Base-by-base conservation (phyloP, 2,888 invertebrate genomes). In the Allygus modestus region DNA sequence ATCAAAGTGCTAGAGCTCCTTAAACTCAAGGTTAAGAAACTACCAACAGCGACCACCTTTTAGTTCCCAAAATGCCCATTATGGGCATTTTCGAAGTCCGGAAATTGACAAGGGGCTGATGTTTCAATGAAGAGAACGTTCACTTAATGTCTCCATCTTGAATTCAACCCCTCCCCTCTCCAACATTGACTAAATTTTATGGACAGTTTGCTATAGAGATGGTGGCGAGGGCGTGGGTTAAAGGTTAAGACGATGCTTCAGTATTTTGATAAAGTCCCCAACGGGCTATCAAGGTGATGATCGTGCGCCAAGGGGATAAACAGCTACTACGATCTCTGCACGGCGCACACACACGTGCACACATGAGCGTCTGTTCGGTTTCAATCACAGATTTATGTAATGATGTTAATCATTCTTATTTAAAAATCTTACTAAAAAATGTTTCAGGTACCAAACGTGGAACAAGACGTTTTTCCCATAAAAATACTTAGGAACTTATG, bases 191-290 rank as follows among this genome's bases (percentile, higher is more conserved):
- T 84, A 84, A 84, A 84, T 84, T 84, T 84, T 84, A 84, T 84
- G 79, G 84, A 84, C 84, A 84, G 77, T 84, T 84, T 77, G 43
- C 28, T 28, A 58, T 33, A 79, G 77, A 65, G 26, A 61, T 73
- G 43, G 58, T 58, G 75, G 61, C 58, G 65, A 31, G 54, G 51
- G 79, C 81, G 37, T 31, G 71, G 69, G 65, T 58, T 46, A 81
- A 85, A 85, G 85, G 83, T 85, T 85, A 82, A 85, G 85, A 79
- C 71, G 85, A 85, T 83, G 77, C 79, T 77, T n/a, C n/a, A n/a
- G n/a, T n/a, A 79, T 85, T 84, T 85, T 85, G 85, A 85, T 85
- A 85, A 85, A 71, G 81, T 85, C 85, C 79, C 75, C 26, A 73
- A 84, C 33, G 73, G 26, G 51, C 75, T 17, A 75, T 83, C 20